Percentiles rank a stretch among this genome's conserved stretches.
Conservation (phyloP, 2,888 invertebrate species). For the Eupithecia subfuscata region DNA sequence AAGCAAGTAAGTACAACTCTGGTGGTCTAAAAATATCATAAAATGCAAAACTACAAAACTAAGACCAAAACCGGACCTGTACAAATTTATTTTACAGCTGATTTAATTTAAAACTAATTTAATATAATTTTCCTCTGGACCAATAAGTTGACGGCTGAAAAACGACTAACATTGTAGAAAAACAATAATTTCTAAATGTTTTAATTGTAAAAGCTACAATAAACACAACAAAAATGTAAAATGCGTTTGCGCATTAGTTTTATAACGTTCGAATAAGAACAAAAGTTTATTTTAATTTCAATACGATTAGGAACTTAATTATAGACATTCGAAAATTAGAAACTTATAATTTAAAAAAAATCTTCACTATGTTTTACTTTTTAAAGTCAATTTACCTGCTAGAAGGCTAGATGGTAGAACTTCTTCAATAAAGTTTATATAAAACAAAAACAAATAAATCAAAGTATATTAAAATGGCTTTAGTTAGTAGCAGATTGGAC, state of each 20-base stretch:
- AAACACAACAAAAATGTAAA: slow-evolving; percentile 42
- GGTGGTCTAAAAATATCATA: slow-evolving; percentile 44
- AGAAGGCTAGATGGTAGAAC: slow-evolving; percentile 40
- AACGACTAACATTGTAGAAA: slow-evolving; percentile 26
- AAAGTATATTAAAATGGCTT: slow-evolving; percentile 51
- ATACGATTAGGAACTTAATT: slow-evolving; percentile 46
- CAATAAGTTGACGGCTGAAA: slow-evolving; percentile 48
- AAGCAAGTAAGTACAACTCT: slow-evolving; percentile 56
- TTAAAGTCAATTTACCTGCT: slow-evolving; percentile 51
- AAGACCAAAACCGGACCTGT: slow-evolving; percentile 47
- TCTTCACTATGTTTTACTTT: slow-evolving; percentile 66
- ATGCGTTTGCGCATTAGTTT: slow-evolving; percentile 48
- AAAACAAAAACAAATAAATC: slow-evolving; percentile 39
- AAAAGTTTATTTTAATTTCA: slow-evolving; percentile 49
- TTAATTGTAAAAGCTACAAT: slow-evolving; percentile 26
- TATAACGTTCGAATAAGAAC: slow-evolving; percentile 46
- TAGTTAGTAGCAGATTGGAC: slow-evolving; percentile 53
- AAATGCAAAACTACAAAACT: slow-evolving; percentile 43
- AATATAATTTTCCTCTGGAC: slow-evolving; percentile 55
- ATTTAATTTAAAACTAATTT: slow-evolving; percentile 44
- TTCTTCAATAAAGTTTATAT: slow-evolving; percentile 45
- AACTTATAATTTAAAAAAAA: neutral
- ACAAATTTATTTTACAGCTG: slow-evolving; percentile 40
- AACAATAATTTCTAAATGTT: slow-evolving; percentile 22
- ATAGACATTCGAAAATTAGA: slow-evolving; percentile 47